Base-by-base conservation (phyloP, 2,797 vertebrate species). In the Trematocara caparti region DNA sequence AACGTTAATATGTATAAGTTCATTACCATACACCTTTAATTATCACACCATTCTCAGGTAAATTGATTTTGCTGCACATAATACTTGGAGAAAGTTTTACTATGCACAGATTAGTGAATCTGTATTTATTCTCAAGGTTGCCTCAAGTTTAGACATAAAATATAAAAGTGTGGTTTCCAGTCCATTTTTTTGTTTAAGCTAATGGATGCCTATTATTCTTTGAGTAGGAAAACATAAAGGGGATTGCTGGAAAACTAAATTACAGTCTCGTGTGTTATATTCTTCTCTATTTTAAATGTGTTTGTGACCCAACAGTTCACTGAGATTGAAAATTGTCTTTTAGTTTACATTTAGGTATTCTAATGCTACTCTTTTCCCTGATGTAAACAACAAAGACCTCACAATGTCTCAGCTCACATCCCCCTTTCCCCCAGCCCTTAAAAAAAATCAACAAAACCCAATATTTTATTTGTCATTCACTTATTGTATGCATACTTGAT, bases 321-420 rank as follows among this genome's bases (percentile, higher is more conserved):
- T 2, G 38, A 69, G 14, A 0, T 9, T 69, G 34, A 19, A 62
- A 62, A 38, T 40, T 4, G 11, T 14, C 36, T 14, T 64, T 9
- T 21, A 64, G 12, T 64, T 40, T 40, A 64, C 34, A 40, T 64
- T 21, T 64, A 14, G 34, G 0, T 40, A 0, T 40, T 21, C 10
- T 19, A 38, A 40, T 40, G 59, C 34, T 11, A 14, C 59, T 21
- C 19, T 40, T 64, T 40, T 14, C n/a, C 36, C 59, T 21, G 1
- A 62, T 62, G 2, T 62, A 62, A 19, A 19, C 0, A n/a, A 62
- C 32, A 59, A 57, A 57, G 53, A 17, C 27, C 27, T 57, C 55
- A 34, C 12, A 64, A 8, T 1, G 0, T 40, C 4, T 64, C 59
- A 64, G 36, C 30, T 59, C 30, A 59, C 55, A 34, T 0, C 0